These are phyloP conservation scores for Anthopleura sola DNA, from an alignment of 64 coral and sea anemone species.

Conservation along the genomic window DNA sequence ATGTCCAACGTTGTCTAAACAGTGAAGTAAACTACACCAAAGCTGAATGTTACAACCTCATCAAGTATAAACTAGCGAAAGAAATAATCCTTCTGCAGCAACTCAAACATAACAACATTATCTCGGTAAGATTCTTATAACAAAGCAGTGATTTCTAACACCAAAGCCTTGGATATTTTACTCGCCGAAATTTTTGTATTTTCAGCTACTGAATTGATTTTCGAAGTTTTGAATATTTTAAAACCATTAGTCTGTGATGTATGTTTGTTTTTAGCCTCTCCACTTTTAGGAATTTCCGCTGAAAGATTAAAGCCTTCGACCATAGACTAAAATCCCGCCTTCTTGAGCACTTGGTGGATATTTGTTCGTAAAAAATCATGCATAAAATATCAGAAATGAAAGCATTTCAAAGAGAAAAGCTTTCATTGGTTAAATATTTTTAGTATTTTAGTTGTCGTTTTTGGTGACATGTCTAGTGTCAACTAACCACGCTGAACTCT, in stretches of 20 bases:
- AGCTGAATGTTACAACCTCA: constrained; percentile 63
- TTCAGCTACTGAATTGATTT: background rate
- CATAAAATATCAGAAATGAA: background rate
- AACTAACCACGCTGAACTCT: background rate
- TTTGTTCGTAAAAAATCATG: background rate
- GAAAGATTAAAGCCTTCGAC: background rate
- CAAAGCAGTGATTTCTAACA: background rate
- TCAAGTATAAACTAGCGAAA: constrained; percentile 80
- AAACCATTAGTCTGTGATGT: background rate
- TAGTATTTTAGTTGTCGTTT: background rate
- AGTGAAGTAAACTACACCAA: constrained; percentile 4
- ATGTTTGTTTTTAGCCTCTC: background rate
- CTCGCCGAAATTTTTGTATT: background rate
- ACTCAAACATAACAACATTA: constrained; percentile 69
- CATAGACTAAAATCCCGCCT: constrained; percentile 9
- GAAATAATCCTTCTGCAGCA: constrained; percentile 77
- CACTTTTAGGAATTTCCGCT: constrained; percentile 10
- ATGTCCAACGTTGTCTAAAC: constrained; percentile 50
- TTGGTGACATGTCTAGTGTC: background rate
- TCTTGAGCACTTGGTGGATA: background rate
- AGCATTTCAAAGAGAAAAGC: background rate
- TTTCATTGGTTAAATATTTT: background rate
- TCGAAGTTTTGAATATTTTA: background rate
- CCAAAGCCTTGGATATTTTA: background rate
- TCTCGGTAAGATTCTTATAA: constrained; percentile 55